Conservation (phyloP, 2,113 vertebrate genomes). For the Centropus unirufus region DNA sequence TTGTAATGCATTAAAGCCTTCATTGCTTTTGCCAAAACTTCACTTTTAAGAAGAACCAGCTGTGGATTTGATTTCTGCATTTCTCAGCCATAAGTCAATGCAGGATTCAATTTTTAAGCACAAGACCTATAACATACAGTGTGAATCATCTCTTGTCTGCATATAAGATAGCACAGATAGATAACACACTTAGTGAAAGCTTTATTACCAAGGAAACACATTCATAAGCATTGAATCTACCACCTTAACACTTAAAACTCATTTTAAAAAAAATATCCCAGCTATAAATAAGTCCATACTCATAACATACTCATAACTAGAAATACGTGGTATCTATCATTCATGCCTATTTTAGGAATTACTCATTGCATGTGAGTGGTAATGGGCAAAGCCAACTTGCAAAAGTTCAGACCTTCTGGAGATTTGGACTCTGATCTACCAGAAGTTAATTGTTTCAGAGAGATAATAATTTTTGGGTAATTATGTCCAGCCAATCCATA, state of each 20-base stretch:
- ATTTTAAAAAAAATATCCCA: slow-evolving; percentile 51
- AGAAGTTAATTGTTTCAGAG: slow-evolving; percentile 68
- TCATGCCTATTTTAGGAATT: slow-evolving; percentile 8
- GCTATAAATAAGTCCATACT: slow-evolving; percentile 72
- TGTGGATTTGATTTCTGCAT: slow-evolving; percentile 41
- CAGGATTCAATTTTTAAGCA: slow-evolving; percentile 37
- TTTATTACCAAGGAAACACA: slow-evolving; percentile 81
- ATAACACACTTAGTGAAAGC: slow-evolving; percentile 75
- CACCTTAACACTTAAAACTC: slow-evolving; percentile 57
- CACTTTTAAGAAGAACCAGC: slow-evolving; percentile 56
- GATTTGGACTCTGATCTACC: neutral
- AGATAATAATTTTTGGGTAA: slow-evolving; percentile 73
- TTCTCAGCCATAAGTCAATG: slow-evolving; percentile 9
- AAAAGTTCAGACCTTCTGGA: slow-evolving; percentile 41
- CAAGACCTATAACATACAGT: neutral
- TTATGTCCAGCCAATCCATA: slow-evolving; percentile 66
- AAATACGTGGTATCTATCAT: slow-evolving; percentile 6
- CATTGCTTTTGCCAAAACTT: slow-evolving; percentile 37
- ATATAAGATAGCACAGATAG: slow-evolving; percentile 59
- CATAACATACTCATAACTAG: slow-evolving; percentile 55
- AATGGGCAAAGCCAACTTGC: neutral
- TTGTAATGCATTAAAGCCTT: neutral
- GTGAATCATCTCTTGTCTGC: slow-evolving; percentile 35
- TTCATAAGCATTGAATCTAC: slow-evolving; percentile 66
- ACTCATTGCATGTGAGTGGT: neutral